Conservation (phyloP, 2,888 invertebrate species). For the Nephrotoma appendiculata region DNA sequence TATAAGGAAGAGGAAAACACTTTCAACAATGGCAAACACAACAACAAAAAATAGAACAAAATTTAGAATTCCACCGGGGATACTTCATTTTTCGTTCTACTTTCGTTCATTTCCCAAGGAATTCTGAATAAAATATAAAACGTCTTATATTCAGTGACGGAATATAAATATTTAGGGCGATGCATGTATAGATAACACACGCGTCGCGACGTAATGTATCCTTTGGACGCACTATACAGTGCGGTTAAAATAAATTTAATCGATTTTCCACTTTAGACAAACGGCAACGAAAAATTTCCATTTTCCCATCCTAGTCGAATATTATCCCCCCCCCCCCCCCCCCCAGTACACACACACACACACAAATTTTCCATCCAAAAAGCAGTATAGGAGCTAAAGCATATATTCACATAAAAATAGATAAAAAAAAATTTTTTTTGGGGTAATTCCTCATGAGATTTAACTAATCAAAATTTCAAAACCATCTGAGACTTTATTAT, state of each 20-base stretch:
- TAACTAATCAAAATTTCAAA: slow-evolving; percentile 4
- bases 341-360: neutral
- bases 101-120: neutral
- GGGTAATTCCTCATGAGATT: slow-evolving; percentile 4
- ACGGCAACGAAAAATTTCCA: neutral
- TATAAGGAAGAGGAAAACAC: neutral
- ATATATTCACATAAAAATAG: neutral
- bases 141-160: neutral
- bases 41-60: neutral
- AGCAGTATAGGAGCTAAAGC: neutral
- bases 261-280: neutral
- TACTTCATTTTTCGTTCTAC: neutral
- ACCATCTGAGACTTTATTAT: slow-evolving; percentile 2
- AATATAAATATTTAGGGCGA: neutral
- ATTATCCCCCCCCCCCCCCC: neutral
- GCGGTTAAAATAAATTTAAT: neutral
- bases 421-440: neutral
- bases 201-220: too few relatives aligned
- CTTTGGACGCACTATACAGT: neutral
- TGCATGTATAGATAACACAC: neutral
- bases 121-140: neutral
- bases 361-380: neutral
- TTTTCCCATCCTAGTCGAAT: neutral
- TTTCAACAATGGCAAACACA: neutral
- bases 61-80: neutral